phyloP scores from a whole-genome alignment of 2,797 vertebrate genomes.

The Remorina albescens region DNA sequence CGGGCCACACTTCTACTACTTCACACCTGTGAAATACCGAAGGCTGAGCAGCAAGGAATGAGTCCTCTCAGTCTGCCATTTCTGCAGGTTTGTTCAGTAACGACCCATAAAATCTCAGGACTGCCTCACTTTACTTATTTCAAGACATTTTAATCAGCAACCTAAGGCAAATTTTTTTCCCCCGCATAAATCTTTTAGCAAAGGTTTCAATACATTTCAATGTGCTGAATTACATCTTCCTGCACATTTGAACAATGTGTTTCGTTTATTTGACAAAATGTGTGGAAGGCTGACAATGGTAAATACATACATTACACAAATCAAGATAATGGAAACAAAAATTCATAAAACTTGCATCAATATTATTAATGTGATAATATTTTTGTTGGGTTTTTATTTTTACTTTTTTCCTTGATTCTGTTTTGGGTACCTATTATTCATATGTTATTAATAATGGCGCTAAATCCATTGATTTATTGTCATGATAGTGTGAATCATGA shows the following conservation, averaged over 20 bases:
- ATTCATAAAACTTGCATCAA: no score
- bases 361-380: no score
- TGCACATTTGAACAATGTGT: not conserved
- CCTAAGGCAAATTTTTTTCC: not conserved
- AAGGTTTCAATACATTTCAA: no score
- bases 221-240: not conserved
- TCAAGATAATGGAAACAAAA: no score
- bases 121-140: not conserved
- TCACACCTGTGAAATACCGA: conserved; percentile 21
- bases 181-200: no score
- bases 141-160: not conserved
- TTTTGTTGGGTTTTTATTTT: no score
- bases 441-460: not conserved
- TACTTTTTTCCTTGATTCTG: no score
- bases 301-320: not conserved
- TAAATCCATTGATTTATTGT: not conserved
- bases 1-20: conserved; percentile 27
- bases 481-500: no score
- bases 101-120: not conserved
- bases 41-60: conserved; percentile 9
- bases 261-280: not conserved
- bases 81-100: not conserved
- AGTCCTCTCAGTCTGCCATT: not conserved
- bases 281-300: not conserved
- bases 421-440: no score